phyloP scores from a whole-genome alignment of 2,113 vertebrate genomes.

The Pan troglodytes region NHGRI_mPanTro3-v2.1_pri NC_072408.2:37743001-37743500 shows the following conservation, averaged over 20 bases:
- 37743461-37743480: neutral
- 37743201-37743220: neutral
- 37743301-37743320: slow-evolving; percentile 37
- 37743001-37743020: slow-evolving; percentile 38
- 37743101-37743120: neutral
- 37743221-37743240: neutral
- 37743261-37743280: neutral
- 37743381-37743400: neutral
- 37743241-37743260: neutral
- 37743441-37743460: neutral
- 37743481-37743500: neutral
- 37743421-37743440: slow-evolving; percentile 29
- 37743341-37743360: neutral
- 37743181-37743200: neutral
- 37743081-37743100: neutral
- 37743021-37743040: slow-evolving; percentile 12
- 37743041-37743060: slow-evolving; percentile 10
- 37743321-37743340: neutral
- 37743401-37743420: slow-evolving; percentile 31
- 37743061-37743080: neutral
- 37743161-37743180: neutral
- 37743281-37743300: neutral
- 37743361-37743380: neutral
- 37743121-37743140: neutral
- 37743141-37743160: neutral